phyloP scores from a whole-genome alignment of 1,140 invertebrate genomes.

The Hycleus cichorii region DNA sequence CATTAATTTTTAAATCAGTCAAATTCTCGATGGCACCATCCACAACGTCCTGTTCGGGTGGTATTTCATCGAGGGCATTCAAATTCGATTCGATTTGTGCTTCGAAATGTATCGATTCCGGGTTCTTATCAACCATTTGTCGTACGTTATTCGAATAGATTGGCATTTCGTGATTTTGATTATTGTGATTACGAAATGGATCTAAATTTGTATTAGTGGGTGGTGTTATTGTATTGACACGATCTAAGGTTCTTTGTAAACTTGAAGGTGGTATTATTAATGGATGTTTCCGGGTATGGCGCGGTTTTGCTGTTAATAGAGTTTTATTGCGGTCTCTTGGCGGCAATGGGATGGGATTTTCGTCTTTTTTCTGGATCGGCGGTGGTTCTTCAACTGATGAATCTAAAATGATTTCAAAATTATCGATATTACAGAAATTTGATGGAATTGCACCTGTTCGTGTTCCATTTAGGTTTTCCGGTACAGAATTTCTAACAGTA shows the following conservation, averaged over 20 bases:
- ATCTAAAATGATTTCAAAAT: neutral
- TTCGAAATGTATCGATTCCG: conserved; percentile 45
- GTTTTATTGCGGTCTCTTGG: conserved; percentile 71
- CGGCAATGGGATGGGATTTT: conserved; percentile 74
- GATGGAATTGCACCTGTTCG: conserved; percentile 22
- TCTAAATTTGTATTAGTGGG: conserved; percentile 14
- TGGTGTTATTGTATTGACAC: conserved; percentile 42
- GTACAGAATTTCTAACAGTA: conserved; percentile 25
- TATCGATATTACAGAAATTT: neutral
- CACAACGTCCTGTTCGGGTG: conserved; percentile 32
- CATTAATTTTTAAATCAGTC: conserved; percentile 17
- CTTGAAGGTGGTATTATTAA: conserved; percentile 66
- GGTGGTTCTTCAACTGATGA: neutral
- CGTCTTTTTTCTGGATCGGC: conserved; percentile 37
- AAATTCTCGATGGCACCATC: conserved; percentile 23
- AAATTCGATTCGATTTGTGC: conserved; percentile 57
- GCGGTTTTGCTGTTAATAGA: conserved; percentile 55
- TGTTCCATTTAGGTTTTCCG: conserved; percentile 30
- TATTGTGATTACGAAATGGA: conserved; percentile 10
- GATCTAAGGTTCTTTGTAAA: conserved; percentile 53
- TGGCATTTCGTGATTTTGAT: conserved; percentile 12
- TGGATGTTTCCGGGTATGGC: conserved; percentile 82
- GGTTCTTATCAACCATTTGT: conserved; percentile 24
- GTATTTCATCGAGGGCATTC: conserved; percentile 52
- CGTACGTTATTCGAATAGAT: conserved; percentile 28